Evolutionary conservation across 2,888 invertebrate genomes (phyloP), one percentile per base, ranked within the genome.

Genomic region (Parthenolecanium corni): DNA sequence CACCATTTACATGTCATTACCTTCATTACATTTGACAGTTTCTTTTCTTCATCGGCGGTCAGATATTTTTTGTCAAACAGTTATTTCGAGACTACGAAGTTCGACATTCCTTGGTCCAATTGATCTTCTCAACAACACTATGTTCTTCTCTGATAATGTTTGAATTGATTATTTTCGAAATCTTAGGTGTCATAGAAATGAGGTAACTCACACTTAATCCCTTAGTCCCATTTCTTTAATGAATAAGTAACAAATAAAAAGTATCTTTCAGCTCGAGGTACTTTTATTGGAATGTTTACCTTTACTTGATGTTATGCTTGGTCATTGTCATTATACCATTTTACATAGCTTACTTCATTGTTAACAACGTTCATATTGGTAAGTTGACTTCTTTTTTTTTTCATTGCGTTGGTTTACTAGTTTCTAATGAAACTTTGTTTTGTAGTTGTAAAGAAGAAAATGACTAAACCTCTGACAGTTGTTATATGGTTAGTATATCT

Each of bases 111-210:
- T 78, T 92, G 65, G 95, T 98, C 1, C 92, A 97, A 74, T 77
- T 97, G 3, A 90, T 96, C 71, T 98, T 99, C 74, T 95, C 97
- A 0, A 80, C 87, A 24, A 98, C 95, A 38, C 92, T 98, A 73
- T 88, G 97, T 0, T 77, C 99, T 16, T 97, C 97, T 23, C 94
- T 97, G 72, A 93, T 95, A 2, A 94, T 98, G 93, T 99, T 98
- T 75, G 97, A 98, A 74, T 78, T 98, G 64, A 97, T 98, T 66
- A 99, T 99, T 72, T 99, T 99, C 77, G 98, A 99, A 79, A 98
- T 98, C 68, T 79, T 96, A 65, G 95, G 89, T 31, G 83, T 95
- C 67, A 77, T 98, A 67, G 92, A 95, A 73, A 83, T 90, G 20
- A 89, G 88, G 88, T 95, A 80, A 36, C 16, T 38, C 1, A 31